A percentile compares a stretch with the other conserved stretches of the same genome.
These are phyloP conservation scores for Stenodema calcarata DNA, from an alignment of 2,888 invertebrate species.

Conservation along the genomic window DNA sequence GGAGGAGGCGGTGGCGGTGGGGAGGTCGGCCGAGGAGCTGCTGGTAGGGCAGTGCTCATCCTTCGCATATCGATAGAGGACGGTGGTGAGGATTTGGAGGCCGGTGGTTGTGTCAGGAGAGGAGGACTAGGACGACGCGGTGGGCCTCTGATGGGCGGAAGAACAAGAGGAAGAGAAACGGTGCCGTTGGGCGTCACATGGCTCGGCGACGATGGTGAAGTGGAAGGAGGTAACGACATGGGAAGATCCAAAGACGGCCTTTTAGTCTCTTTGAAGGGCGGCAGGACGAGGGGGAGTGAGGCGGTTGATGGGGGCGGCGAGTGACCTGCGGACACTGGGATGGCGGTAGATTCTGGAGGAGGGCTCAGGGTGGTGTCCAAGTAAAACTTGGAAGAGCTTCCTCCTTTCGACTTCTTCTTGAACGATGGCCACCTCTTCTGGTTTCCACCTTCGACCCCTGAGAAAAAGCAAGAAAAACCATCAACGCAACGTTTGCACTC, in stretches of 20 bases:
- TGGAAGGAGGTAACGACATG: background rate
- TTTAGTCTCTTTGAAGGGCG: background rate
- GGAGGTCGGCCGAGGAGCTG: conserved; percentile 55
- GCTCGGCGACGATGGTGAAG: background rate
- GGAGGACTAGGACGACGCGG: conserved; percentile 11
- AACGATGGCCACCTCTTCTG: conserved; percentile 57
- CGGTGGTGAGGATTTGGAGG: conserved; percentile 12
- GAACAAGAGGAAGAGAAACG: conserved; percentile 28
- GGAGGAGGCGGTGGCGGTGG: conserved; percentile 62
- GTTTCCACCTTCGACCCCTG: conserved; percentile 14
- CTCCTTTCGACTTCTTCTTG: conserved; percentile 54
- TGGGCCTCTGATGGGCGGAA: background rate
- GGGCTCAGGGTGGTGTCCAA: conserved; percentile 52
- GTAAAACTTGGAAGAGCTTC: conserved; percentile 61
- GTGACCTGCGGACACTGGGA: background rate
- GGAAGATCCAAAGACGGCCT: conserved; percentile 15
- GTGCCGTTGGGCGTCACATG: background rate
- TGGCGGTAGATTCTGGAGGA: background rate
- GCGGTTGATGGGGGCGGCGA: conserved; percentile 10
- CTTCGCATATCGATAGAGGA: conserved; percentile 10
- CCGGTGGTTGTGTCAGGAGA: background rate
- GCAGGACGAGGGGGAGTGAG: conserved; percentile 3
- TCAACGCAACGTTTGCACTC: background rate
- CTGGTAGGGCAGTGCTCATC: conserved; percentile 26
- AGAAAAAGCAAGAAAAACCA: background rate